Conservation (phyloP, 2,113 vertebrate species). For the Rhinolophus ferrumequinum region DNA sequence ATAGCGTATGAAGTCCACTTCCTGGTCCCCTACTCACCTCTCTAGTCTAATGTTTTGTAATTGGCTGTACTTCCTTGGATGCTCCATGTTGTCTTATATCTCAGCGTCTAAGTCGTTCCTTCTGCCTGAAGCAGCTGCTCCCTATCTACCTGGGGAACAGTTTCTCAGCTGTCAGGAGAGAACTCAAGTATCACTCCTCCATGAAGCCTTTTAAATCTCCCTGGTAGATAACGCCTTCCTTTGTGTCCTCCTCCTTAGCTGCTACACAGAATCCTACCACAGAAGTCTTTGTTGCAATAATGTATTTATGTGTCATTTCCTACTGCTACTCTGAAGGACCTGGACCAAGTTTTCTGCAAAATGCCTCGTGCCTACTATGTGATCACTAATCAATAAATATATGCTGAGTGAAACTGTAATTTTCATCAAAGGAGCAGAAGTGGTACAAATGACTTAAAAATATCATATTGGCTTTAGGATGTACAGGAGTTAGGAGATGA, state of each 20-base stretch:
- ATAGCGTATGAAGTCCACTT: background rate
- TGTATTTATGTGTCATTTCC: background rate
- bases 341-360: background rate
- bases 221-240: background rate
- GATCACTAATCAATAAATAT: background rate
- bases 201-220: background rate
- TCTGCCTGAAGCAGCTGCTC: background rate
- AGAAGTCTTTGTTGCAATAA: background rate
- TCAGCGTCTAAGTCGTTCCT: background rate
- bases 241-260: background rate
- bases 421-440: slow-evolving; percentile 18
- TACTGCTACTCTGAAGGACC: background rate
- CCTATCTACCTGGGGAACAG: background rate
- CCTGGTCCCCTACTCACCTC: background rate
- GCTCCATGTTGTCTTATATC: background rate
- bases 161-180: background rate
- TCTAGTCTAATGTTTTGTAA: background rate
- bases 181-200: background rate
- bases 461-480: background rate
- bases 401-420: background rate
- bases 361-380: background rate
- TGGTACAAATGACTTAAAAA: background rate
- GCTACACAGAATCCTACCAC: background rate
- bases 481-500: background rate
- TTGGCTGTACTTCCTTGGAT: background rate